These are phyloP conservation scores for Rhizomys pruinosus DNA, from an alignment of 2,113 vertebrate species.

Conservation along the genomic window DNA sequence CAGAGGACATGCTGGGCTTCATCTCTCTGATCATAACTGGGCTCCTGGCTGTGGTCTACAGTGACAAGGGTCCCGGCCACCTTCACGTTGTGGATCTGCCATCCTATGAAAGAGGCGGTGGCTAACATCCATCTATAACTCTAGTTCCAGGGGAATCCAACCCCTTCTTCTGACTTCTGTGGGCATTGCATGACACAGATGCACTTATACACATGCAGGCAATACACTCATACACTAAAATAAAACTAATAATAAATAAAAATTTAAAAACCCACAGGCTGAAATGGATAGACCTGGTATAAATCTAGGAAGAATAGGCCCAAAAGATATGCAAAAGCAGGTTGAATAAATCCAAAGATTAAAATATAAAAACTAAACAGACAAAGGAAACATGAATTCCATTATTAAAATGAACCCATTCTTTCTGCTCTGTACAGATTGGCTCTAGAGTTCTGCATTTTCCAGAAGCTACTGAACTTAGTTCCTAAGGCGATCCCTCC, in stretches of 20 bases:
- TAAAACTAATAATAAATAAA: too few species aligned
- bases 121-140: rapidly evolving
- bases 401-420: rapidly evolving
- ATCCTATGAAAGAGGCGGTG: neutral
- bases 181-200: too few species aligned
- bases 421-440: neutral
- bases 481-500: rapidly evolving
- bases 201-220: too few species aligned
- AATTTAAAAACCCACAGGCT: neutral
- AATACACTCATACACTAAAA: too few species aligned
- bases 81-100: neutral
- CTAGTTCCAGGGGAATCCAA: rapidly evolving
- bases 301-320: neutral
- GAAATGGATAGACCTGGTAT: neutral
- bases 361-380: neutral
- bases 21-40: rapidly evolving
- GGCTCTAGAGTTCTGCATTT: neutral
- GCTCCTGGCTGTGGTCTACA: neutral
- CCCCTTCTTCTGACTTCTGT: too few species aligned
- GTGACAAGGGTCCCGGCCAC: neutral
- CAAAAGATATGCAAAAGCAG: neutral
- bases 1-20: neutral
- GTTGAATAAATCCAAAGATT: too few species aligned
- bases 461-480: neutral
- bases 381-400: neutral